Base-by-base conservation (phyloP, 2,888 invertebrate genomes). In the Lymantria dispar region DNA sequence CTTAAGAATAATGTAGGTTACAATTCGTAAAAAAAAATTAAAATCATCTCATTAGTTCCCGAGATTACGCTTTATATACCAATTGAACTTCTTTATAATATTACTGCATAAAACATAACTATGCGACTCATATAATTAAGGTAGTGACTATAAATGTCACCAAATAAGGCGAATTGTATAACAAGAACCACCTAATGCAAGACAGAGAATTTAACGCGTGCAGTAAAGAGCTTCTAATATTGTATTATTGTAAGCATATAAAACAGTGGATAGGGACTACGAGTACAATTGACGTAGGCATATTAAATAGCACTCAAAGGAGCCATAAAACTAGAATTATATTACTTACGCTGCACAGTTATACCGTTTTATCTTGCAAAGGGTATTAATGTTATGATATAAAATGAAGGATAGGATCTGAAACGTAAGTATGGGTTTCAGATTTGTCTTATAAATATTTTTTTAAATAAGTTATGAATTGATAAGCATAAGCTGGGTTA, bases 311-410 rank as follows among this genome's bases (percentile, higher is more conserved):
- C 43, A 52, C 57, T 43, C 57, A 45, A 51, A 55, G 54, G 60
- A 56, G 54, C 59, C 54, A 61, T 58, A 64, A 62, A 69, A 68
- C 33, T 33, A 33, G 33, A 33, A 33, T 33, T 33, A 33, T 33
- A 33, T 31, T 48, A 44, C 38, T 13, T 40, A 33, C 52, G 47
- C 53, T 53, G 61, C 64, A 69, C 56, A 69, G 68, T 68, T 70
- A 72, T 71, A 62, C 56, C 64, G 64, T 65, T 68, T 58, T 70
- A 68, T 74, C 70, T 72, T 72, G 60, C 64, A 64, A 60, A 55
- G 64, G 62, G 68, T 66, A 64, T 62, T 62, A 59, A 74, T 71
- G 70, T 72, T 74, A 69, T 69, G 71, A 65, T 64, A 70, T 73
- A 69, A 76, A 71, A 70, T 68, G 58, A 7, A 36, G 29, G 31